Evolutionary conservation across 2,797 vertebrate species (phyloP), one percentile per base, ranked within the genome.

Genomic region (Chloroceryle amazona): DNA sequence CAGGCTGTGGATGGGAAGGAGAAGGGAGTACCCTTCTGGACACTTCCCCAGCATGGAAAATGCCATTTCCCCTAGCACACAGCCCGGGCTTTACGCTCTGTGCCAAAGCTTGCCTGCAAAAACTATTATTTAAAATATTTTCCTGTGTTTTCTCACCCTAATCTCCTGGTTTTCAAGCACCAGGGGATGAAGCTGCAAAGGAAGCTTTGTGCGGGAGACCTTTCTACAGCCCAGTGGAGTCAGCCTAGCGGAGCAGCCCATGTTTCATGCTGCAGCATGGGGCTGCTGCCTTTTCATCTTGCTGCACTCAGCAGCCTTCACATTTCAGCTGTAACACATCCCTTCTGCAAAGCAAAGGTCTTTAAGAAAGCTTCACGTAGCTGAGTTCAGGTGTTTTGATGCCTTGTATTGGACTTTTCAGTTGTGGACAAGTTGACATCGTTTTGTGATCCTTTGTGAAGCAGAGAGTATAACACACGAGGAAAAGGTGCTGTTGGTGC

Each of bases 401-500:
- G 62, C 33, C 18, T 22, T 7, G 14, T 11, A 4, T 31, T 57
- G 21, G 55, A 21, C 28, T 20, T 51, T 68, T 14, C 18, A 21
- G 8, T 21, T 47, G 47, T 31, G 66, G 51, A 10, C 37, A 26
- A 72, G 60, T 14, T 49, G 65, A 8, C 5, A 3, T 22, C 7
- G 1, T 74, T 39, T 35, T 12, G 1, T 0, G 4, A 6, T 66
- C 29, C 57, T 51, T 29, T 5, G n/a, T 22, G 73, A 78, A 19
- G 13, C 7, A 1, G 3, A 12, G 58, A 19, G 41, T 9, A 3
- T 7, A 2, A 20, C 4, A 2, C 13, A 1, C 3, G 2, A 1
- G 51, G 37, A 25, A 29, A 13, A 66, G 54, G 61, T 42, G 18
- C 4, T 0, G 8, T 3, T 68, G 65, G 13, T 14, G 25, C 26